A percentile compares a stretch with the other conserved stretches of the same genome.
Conservation (phyloP, 2,888 invertebrate species). For the Euproctis similis region DNA sequence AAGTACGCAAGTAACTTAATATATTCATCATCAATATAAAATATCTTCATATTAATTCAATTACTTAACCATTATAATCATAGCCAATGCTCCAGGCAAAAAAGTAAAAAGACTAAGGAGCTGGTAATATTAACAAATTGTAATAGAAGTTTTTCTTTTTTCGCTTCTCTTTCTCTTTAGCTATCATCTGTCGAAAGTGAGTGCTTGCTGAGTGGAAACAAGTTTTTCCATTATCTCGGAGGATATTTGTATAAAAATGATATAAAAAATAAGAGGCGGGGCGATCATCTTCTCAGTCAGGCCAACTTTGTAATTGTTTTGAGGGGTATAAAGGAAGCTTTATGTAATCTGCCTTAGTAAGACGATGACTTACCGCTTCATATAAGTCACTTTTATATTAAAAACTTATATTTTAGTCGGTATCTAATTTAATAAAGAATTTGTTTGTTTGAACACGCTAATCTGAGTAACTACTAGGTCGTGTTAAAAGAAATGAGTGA, state of each 20-base stretch:
- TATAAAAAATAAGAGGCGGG: too few relatives aligned
- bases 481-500: too few relatives aligned
- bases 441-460: too few relatives aligned
- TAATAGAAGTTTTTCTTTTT: too few relatives aligned
- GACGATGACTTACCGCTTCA: slow-evolving; percentile 47
- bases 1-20: too few relatives aligned
- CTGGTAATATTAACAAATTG: slow-evolving; percentile 34
- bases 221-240: slow-evolving; percentile 69
- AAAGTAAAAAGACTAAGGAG: too few relatives aligned
- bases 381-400: slow-evolving; percentile 50
- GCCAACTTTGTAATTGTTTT: slow-evolving; percentile 70
- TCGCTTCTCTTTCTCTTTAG: slow-evolving; percentile 48
- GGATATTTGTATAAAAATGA: slow-evolving; percentile 70
- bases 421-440: too few relatives aligned
- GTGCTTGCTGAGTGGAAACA: slow-evolving; percentile 44
- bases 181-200: slow-evolving; percentile 59
- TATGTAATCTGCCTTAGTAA: slow-evolving; percentile 61
- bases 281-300: slow-evolving; percentile 47
- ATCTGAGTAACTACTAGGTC: too few relatives aligned
- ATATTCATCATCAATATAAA: too few relatives aligned
- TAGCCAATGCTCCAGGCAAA: too few relatives aligned
- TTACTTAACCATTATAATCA: too few relatives aligned
- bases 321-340: slow-evolving; percentile 68
- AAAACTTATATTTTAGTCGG: slow-evolving; percentile 59
- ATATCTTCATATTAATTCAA: too few relatives aligned